A percentile compares a stretch with the other conserved stretches of the same genome.
Conservation (phyloP, 1,140 invertebrate genomes). For the Drosophila rufa region DNA sequence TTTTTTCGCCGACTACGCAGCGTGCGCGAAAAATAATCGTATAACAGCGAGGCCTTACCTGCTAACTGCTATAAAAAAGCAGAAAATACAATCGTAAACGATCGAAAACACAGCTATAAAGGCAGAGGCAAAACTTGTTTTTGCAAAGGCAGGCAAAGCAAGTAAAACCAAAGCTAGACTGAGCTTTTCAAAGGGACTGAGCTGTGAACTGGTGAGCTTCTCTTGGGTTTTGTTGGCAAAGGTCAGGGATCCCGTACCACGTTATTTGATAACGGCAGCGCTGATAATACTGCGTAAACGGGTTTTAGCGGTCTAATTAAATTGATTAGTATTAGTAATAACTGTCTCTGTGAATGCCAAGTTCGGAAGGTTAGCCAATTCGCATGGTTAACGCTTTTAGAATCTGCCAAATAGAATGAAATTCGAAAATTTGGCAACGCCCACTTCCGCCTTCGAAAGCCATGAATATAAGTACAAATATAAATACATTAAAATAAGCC, state of each 20-base stretch:
- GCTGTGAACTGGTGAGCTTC: conserved; percentile 4
- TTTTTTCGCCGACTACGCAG: conserved; percentile 26
- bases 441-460: too few species aligned
- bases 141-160: conserved; percentile 24
- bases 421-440: not conserved
- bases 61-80: conserved; percentile 28
- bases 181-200: conserved; percentile 13
- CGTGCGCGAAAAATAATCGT: conserved; percentile 44
- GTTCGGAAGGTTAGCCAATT: conserved; percentile 12
- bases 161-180: not conserved
- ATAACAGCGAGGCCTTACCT: conserved; percentile 17
- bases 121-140: conserved; percentile 32
- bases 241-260: conserved; percentile 32
- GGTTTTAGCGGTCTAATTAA: conserved; percentile 29
- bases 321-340: conserved; percentile 10
- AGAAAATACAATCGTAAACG: conserved; percentile 24
- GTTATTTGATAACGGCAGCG: conserved; percentile 9
- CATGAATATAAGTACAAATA: not conserved
- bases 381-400: not conserved
- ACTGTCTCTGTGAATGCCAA: not conserved
- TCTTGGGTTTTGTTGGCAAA: conserved; percentile 22
- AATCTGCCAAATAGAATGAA: not conserved
- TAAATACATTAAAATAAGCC: too few species aligned
- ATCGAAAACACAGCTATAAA: conserved; percentile 23
- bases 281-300: conserved; percentile 22